Evolutionary conservation across 2,797 vertebrate genomes (phyloP).

Genomic region (Sphenopsis melanotis): DNA sequence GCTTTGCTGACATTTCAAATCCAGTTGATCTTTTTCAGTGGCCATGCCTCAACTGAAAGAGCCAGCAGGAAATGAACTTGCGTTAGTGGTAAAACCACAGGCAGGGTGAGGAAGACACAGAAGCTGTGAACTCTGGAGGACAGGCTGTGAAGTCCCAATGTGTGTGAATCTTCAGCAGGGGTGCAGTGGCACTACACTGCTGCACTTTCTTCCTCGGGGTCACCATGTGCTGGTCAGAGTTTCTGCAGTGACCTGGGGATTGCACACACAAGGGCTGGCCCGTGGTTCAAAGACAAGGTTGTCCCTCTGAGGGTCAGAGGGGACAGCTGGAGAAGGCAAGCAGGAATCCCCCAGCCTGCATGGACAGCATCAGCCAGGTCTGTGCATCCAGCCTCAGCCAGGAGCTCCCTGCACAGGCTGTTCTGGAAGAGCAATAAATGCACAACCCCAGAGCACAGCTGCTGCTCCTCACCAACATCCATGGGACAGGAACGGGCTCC

Average conservation of each 20-base stretch:
- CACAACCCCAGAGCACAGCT: background rate
- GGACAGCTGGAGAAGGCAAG: too few species aligned
- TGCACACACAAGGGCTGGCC: background rate
- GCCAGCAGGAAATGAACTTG: background rate
- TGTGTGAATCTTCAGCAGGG: background rate
- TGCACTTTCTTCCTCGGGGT: background rate
- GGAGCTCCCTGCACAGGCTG: background rate
- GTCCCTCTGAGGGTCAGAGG: background rate
- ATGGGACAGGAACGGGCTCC: background rate
- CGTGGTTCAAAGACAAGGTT: rapidly evolving
- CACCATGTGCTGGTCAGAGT: rapidly evolving
- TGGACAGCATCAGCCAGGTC: background rate
- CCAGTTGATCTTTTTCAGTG: background rate
- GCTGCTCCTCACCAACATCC: background rate
- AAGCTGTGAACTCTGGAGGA: background rate
- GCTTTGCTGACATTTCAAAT: background rate
- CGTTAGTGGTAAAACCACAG: background rate
- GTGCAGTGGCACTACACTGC: background rate
- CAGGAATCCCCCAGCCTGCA: background rate
- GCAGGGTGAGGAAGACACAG: background rate
- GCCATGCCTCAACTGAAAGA: background rate
- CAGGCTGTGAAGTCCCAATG: background rate
- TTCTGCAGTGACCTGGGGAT: background rate
- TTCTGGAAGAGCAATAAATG: slow-evolving; percentile 16
- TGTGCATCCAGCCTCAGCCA: background rate